A percentile compares a stretch with the other conserved stretches of the same genome.
These are phyloP conservation scores for Eunapius fragilis DNA, from an alignment of 37 sponge, comb jelly and placozoan genomes.

Conservation along the genomic window DNA sequence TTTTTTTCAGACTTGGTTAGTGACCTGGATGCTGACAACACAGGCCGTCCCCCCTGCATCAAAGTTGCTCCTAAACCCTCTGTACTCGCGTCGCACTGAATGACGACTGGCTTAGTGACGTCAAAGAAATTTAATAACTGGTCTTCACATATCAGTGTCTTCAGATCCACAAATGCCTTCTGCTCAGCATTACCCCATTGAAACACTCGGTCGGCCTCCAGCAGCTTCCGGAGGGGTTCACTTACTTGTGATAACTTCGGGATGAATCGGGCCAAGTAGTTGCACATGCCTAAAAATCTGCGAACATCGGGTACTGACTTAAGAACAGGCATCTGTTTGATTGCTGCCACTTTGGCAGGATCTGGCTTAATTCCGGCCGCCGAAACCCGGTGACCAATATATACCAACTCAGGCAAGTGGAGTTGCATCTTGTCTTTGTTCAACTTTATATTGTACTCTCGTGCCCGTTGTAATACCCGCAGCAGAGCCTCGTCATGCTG, in stretches of 20 bases:
- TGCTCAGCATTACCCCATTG: not conserved
- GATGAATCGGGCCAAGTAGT: not conserved
- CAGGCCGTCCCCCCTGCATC: no score
- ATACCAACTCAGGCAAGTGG: not conserved
- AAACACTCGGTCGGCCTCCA: not conserved
- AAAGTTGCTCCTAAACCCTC: no score
- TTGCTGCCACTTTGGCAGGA: conserved; percentile 23
- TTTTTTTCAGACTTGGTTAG: no score
- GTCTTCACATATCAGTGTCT: not conserved
- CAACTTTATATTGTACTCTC: conserved; percentile 2
- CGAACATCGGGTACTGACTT: conserved; percentile 5
- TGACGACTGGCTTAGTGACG: not conserved
- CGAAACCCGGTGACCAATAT: not conserved
- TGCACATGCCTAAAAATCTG: not conserved
- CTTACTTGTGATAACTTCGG: not conserved
- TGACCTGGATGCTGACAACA: no score
- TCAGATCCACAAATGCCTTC: not conserved
- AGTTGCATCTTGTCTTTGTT: conserved; percentile 12
- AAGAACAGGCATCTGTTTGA: conserved; percentile 2
- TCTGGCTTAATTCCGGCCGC: conserved; percentile 10
- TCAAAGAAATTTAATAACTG: not conserved
- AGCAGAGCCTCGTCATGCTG: conserved; percentile 15
- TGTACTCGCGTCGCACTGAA: not conserved
- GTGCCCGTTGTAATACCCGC: conserved; percentile 6
- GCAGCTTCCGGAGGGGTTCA: not conserved